Evolutionary conservation across 1,140 invertebrate genomes (phyloP).

Genomic region (Propsilocerus akamusi): DNA sequence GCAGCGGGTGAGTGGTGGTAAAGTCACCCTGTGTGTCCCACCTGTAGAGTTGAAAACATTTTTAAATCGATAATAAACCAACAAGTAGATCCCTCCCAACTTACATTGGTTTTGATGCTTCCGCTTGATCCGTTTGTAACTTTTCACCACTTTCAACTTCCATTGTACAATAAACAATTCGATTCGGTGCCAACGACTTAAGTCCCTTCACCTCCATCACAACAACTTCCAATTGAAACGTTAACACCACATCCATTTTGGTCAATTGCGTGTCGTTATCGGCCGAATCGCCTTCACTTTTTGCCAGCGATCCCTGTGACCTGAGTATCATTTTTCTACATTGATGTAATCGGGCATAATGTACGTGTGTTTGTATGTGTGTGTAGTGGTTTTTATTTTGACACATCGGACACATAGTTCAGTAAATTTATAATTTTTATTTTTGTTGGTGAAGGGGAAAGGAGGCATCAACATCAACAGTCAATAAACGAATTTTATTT

Average conservation of each 20-base stretch:
- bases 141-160: constrained; percentile 97
- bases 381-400: no score
- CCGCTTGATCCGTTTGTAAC: constrained; percentile 96
- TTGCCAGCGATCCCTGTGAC: constrained; percentile 81
- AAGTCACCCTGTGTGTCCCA: constrained; percentile 98
- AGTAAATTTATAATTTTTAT: no score
- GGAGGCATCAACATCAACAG: no score
- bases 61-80: neutral
- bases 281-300: constrained; percentile 78
- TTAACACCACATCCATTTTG: constrained; percentile 93
- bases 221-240: constrained; percentile 92
- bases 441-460: no score
- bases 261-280: constrained; percentile 80
- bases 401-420: no score
- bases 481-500: no score
- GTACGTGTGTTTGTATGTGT: no score
- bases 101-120: constrained; percentile 95
- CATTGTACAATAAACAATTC: constrained; percentile 99
- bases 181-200: constrained; percentile 87
- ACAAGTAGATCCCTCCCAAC: constrained; percentile 16
- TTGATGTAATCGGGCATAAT: neutral
- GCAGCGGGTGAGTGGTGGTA: constrained; percentile 89
- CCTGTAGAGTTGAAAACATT: constrained; percentile 28
- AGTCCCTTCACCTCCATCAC: constrained; percentile 98
- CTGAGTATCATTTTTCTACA: constrained; percentile 32